Percentiles rank a stretch among this genome's conserved stretches.
Evolutionary conservation across 2,113 vertebrate species (phyloP).

Genomic region (Tricholaema leucomelas): DNA sequence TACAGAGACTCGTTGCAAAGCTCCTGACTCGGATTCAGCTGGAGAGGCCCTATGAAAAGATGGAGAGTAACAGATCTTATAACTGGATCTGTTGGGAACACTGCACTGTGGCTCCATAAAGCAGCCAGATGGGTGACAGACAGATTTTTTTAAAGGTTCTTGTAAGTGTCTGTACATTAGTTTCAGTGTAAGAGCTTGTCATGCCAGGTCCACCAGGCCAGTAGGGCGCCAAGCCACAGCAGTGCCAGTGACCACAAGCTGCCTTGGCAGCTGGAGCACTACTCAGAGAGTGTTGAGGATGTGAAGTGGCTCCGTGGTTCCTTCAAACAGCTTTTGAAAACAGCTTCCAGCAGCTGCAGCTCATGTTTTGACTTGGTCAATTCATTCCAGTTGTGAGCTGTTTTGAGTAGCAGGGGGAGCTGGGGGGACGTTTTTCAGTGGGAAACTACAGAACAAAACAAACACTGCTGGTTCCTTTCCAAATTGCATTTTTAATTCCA

Average conservation of each 20-base stretch:
- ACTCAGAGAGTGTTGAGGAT: background rate
- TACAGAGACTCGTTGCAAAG: background rate
- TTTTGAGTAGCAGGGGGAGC: background rate
- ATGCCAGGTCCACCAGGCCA: background rate
- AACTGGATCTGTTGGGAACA: background rate
- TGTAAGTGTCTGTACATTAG: background rate
- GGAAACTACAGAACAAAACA: background rate
- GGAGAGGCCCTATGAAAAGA: background rate
- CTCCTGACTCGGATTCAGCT: background rate
- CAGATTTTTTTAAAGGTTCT: background rate
- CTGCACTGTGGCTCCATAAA: background rate
- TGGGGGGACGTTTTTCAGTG: background rate
- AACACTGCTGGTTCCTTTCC: background rate
- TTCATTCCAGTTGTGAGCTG: background rate
- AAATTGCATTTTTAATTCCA: background rate
- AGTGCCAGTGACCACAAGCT: rapidly evolving
- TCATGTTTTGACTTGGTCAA: background rate
- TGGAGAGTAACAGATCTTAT: background rate
- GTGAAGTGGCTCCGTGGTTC: background rate
- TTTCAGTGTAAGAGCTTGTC: background rate
- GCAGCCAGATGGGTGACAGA: background rate
- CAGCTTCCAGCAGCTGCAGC: background rate
- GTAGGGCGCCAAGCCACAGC: background rate
- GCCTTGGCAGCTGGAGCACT: rapidly evolving
- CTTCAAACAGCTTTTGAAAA: background rate